Conservation (phyloP, 2,888 invertebrate species). For the Lepidocyrtinus sp. region DNA sequence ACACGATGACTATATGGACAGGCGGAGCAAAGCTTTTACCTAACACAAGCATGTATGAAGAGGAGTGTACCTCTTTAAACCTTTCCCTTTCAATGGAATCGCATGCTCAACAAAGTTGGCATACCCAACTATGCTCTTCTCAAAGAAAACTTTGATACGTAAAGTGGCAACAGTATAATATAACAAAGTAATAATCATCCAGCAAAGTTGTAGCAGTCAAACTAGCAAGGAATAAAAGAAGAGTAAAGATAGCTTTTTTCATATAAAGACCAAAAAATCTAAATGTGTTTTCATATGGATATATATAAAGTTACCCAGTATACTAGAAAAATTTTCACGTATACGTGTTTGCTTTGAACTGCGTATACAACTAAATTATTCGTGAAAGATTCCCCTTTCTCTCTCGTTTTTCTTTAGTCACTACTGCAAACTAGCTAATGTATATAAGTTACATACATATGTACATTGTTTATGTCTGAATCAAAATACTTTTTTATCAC, state of each 20-base stretch:
- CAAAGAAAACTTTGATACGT: conserved; percentile 13
- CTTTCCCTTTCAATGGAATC: conserved; percentile 59
- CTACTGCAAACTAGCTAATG: conserved; percentile 11
- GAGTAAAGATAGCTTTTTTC: conserved; percentile 2
- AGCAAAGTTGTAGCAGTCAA: background rate
- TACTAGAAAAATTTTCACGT: background rate
- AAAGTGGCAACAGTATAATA: background rate
- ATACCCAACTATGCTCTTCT: background rate
- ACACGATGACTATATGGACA: conserved; percentile 48
- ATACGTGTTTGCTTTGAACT: background rate
- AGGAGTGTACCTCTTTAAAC: conserved; percentile 39
- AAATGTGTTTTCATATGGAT: background rate
- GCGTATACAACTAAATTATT: conserved; percentile 38
- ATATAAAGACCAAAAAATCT: conserved; percentile 3
- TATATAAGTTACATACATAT: background rate
- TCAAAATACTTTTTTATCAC: conserved; percentile 10
- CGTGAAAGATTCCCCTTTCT: conserved; percentile 23
- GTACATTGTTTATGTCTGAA: background rate
- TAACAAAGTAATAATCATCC: background rate
- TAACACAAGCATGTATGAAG: background rate
- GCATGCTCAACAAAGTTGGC: conserved; percentile 32
- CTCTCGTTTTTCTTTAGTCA: conserved; percentile 35
- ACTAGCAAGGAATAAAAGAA: background rate
- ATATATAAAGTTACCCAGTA: too few relatives aligned
- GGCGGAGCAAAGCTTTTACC: conserved; percentile 47